Base-by-base conservation (phyloP, 2,797 vertebrate species). In the Simalia tracyae region DNA sequence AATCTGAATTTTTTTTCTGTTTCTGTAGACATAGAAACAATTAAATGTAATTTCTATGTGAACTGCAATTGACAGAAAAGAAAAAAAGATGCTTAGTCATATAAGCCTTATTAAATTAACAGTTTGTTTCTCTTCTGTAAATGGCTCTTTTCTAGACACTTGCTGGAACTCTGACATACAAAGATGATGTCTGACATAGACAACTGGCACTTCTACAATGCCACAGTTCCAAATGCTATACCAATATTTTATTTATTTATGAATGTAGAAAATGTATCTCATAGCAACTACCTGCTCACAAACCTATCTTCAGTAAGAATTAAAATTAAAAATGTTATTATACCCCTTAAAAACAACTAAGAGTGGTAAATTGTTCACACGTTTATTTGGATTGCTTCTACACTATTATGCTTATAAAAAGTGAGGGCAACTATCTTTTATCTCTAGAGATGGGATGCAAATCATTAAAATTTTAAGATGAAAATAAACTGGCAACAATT, bases 1-100 rank as follows among this genome's bases (percentile, higher is more conserved):
- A 31, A 91, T 26, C 60, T 19, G 89, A 91, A 57, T 86, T 15
- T 31, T 84, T 93, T 60, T 56, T 81, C 36, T 95, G 42, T 91
- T 93, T 57, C 89, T 0, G 0, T 50, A 89, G 87, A 26, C 61
- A 84, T 56, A 93, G 66, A 92, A 93, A 76, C 19, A 89, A 76
- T 42, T 6, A 72, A 90, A 64, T 86, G 64, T 76, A 92, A 76
- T 84, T 11, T 28, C 54, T 92, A 68, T 59, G 87, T 68, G 4
- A 0, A 1, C 64, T 1, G 86, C 60, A 17, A 28, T 2, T 11
- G 93, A 87, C 61, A 63, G 36, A 93, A 92, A 64, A 11, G 81
- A 15, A 72, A 4, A 8, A 54, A 85, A 86, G 28, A 28, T n/a
- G 46, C 0, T 90, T n/a, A 6, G n/a, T 17, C 87, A 1, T 42